phyloP scores from a whole-genome alignment of 2,113 vertebrate genomes.

The Talpa occidentalis region DNA sequence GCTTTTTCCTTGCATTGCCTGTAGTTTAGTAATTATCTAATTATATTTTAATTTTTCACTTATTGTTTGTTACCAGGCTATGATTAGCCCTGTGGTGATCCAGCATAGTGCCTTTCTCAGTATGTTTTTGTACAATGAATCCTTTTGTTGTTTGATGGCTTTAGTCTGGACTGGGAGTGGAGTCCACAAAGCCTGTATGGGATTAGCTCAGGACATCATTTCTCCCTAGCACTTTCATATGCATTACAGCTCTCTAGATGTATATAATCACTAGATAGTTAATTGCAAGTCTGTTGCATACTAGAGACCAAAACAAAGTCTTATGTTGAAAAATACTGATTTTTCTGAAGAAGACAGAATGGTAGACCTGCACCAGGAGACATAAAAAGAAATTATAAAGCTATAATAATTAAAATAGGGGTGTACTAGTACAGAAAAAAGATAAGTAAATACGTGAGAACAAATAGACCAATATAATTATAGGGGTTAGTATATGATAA shows the following conservation, averaged over 20 bases:
- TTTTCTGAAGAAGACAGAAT: background rate
- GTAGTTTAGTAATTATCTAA: background rate
- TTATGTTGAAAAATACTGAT: conserved; percentile 7
- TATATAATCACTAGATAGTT: background rate
- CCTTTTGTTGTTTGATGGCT: no score
- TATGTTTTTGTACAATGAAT: conserved; percentile 13
- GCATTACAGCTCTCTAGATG: background rate
- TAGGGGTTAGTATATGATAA: background rate
- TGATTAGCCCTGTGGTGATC: background rate
- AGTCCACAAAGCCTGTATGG: no score
- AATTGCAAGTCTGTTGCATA: background rate
- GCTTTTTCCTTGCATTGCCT: background rate
- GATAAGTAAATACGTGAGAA: background rate
- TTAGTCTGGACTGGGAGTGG: no score
- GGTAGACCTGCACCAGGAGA: background rate
- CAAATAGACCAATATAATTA: background rate
- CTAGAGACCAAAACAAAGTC: background rate
- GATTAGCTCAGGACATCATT: no score
- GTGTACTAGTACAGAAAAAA: background rate
- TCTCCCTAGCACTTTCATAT: no score
- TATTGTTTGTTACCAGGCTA: background rate
- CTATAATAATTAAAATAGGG: background rate
- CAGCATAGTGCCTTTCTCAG: background rate
- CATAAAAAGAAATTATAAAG: background rate
- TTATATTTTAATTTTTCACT: background rate